These are phyloP conservation scores for Xestia rhomboidea DNA, from an alignment of 2,888 invertebrate species.

Conservation along the genomic window DNA sequence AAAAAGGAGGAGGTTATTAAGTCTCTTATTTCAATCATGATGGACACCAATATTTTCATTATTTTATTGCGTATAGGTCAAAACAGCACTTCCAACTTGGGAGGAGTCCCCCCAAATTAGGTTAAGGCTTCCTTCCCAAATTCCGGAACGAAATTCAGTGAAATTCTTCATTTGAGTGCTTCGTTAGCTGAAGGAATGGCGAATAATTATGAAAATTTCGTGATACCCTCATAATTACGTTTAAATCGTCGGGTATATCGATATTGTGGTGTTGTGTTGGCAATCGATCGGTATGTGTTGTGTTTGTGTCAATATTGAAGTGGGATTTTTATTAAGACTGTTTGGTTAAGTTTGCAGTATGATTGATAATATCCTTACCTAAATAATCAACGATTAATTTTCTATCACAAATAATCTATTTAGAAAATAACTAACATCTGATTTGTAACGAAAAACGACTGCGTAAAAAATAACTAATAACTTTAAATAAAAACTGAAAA, in stretches of 20 bases:
- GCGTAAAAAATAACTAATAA: too few species aligned
- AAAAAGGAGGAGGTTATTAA: not conserved
- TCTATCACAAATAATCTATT: not conserved
- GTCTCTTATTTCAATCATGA: not conserved
- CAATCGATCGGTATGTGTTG: not conserved
- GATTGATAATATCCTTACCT: not conserved
- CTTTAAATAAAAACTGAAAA: too few species aligned
- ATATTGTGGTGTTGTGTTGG: slow-evolving; percentile 15
- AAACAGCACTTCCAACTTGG: slow-evolving; percentile 24
- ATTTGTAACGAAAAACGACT: not conserved
- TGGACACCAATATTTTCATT: not conserved
- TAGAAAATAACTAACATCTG: not conserved
- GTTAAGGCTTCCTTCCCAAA: slow-evolving; percentile 64
- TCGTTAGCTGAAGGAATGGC: slow-evolving; percentile 61
- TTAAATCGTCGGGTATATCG: slow-evolving; percentile 47
- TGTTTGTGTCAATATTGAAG: slow-evolving; percentile 12
- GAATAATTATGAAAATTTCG: slow-evolving; percentile 69
- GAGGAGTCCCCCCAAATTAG: slow-evolving; percentile 54
- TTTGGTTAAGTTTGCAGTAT: not conserved
- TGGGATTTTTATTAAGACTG: not conserved
- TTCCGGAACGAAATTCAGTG: slow-evolving; percentile 66
- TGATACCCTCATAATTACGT: slow-evolving; percentile 65
- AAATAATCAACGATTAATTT: not conserved
- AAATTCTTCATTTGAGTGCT: slow-evolving; percentile 70
- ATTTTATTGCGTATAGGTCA: slow-evolving; percentile 49